A percentile compares a stretch with the other conserved stretches of the same genome.
Conservation (phyloP, 2,888 invertebrate genomes). For the Napeogenes inachia region DNA sequence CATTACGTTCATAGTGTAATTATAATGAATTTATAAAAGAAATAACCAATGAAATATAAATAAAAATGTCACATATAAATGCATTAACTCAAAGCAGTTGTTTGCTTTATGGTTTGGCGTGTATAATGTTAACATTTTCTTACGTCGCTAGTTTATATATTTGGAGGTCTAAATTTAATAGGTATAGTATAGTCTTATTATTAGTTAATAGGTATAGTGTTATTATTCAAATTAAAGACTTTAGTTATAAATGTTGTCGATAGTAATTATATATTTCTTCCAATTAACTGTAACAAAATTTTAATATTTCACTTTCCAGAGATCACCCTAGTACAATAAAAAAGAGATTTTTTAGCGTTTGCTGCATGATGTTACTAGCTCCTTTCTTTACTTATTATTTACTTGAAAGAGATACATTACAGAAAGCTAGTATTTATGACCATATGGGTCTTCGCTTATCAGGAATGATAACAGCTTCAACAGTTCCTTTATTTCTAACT, state of each 20-base stretch:
- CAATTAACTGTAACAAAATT: neutral
- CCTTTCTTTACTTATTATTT: conserved; percentile 87
- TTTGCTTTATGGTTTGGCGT: conserved; percentile 82
- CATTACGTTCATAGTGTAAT: too few species aligned
- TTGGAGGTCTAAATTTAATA: conserved; percentile 86
- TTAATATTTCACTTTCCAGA: conserved; percentile 68
- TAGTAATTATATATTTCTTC: neutral
- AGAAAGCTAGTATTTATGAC: conserved; percentile 80
- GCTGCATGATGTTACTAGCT: conserved; percentile 87
- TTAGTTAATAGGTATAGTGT: neutral
- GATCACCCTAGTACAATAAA: conserved; percentile 94
- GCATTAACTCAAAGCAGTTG: conserved; percentile 59
- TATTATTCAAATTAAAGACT: conserved; percentile 1
- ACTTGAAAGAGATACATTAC: conserved; percentile 79
- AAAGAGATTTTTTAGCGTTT: conserved; percentile 90
- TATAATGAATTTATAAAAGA: too few species aligned
- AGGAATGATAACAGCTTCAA: conserved; percentile 84
- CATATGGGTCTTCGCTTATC: conserved; percentile 85
- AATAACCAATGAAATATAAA: conserved; percentile 17
- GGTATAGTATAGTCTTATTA: conserved; percentile 64
- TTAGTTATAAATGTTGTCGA: neutral
- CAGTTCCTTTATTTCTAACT: conserved; percentile 87
- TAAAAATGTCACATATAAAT: conserved; percentile 33
- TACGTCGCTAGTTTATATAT: conserved; percentile 94
- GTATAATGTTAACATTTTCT: conserved; percentile 84